These are phyloP conservation scores for Seira musarum DNA, from an alignment of 2,888 invertebrate species.

Conservation along the genomic window DNA sequence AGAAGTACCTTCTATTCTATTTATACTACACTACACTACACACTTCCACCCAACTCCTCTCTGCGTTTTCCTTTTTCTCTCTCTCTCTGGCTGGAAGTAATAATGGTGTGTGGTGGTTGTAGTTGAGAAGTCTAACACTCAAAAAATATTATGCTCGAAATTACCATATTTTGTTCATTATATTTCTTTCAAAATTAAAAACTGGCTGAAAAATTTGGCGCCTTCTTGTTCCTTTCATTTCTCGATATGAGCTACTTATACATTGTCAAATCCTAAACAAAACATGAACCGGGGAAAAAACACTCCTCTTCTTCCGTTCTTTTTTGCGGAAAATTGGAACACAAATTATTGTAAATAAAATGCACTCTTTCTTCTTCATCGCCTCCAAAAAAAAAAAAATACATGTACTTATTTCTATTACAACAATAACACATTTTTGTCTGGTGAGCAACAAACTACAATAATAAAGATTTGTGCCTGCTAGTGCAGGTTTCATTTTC, in stretches of 20 bases:
- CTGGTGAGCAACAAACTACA: too few relatives aligned
- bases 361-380: too few relatives aligned
- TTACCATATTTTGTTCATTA: conserved; percentile 69
- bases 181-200: conserved; percentile 68
- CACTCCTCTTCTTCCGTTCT: conserved; percentile 12
- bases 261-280: conserved; percentile 37
- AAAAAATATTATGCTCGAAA: conserved; percentile 58
- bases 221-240: conserved; percentile 58
- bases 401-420: too few relatives aligned
- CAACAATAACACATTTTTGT: too few relatives aligned
- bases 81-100: conserved; percentile 11
- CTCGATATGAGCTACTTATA: conserved; percentile 53
- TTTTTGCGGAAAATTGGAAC: not conserved
- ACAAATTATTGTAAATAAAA: too few relatives aligned
- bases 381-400: too few relatives aligned
- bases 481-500: conserved; percentile 39
- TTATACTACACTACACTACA: too few relatives aligned
- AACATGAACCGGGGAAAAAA: conserved; percentile 52
- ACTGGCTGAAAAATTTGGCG: conserved; percentile 60
- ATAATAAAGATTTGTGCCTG: too few relatives aligned
- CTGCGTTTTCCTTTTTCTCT: too few relatives aligned
- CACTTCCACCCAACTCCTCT: too few relatives aligned
- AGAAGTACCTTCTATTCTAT: not conserved
- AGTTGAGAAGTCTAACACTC: not conserved
- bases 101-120: conserved; percentile 2